Evolutionary conservation across 2,888 invertebrate genomes (phyloP).

Genomic region (Oxytorus armatus): DNA sequence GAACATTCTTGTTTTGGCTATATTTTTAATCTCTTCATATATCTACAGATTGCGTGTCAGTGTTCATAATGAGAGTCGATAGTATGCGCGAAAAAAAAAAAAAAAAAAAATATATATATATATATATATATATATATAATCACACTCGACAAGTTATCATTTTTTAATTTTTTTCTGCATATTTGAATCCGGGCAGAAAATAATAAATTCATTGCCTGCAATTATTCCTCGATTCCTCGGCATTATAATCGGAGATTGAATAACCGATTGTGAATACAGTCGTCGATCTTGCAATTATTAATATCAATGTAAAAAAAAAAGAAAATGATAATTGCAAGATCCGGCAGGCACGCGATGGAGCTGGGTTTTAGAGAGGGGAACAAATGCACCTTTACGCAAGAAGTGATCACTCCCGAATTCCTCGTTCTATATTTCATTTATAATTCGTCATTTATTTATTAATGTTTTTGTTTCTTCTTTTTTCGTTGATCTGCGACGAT

Average conservation of each 20-base stretch:
- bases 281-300: slow-evolving; percentile 30
- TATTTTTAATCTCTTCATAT: background rate
- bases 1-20: background rate
- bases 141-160: slow-evolving; percentile 25
- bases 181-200: slow-evolving; percentile 38
- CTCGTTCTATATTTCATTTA: background rate
- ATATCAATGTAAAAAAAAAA: slow-evolving; percentile 5
- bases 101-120: too few species aligned
- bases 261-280: slow-evolving; percentile 24
- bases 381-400: background rate
- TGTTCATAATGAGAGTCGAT: slow-evolving; percentile 6
- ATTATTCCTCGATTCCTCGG: slow-evolving; percentile 23
- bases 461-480: too few species aligned
- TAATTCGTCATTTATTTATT: too few species aligned
- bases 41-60: background rate
- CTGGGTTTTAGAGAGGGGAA: background rate
- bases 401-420: background rate
- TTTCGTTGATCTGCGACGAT: slow-evolving; percentile 27
- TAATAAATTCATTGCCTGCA: slow-evolving; percentile 37
- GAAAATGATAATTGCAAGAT: slow-evolving; percentile 28
- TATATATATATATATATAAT: too few species aligned
- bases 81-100: slow-evolving; percentile 20
- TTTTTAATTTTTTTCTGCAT: slow-evolving; percentile 30
- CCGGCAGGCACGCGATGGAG: slow-evolving; percentile 28
- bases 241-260: slow-evolving; percentile 29